Percentiles rank a stretch among this genome's conserved stretches.
Conservation (phyloP, 2,797 vertebrate genomes). For the Gouania willdenowi region DNA sequence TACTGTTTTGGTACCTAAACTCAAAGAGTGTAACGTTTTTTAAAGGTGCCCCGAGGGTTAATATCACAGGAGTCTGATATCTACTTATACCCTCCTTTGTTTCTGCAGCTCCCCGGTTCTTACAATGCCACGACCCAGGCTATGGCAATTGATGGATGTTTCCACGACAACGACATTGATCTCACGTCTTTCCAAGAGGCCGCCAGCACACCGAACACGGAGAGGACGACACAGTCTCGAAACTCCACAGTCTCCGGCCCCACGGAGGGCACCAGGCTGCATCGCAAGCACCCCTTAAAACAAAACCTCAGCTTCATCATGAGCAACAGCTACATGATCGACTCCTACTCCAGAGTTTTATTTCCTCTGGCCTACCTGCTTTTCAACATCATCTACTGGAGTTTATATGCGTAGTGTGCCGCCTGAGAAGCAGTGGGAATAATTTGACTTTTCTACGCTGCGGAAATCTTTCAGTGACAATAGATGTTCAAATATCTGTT, state of each 20-base stretch:
- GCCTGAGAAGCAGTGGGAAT: not conserved
- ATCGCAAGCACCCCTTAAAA: conserved; percentile 74
- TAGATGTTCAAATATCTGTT: not conserved
- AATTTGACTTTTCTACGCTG: not conserved
- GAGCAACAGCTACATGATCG: conserved; percentile 88
- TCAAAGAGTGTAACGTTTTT: too few species aligned
- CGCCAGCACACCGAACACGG: conserved; percentile 72
- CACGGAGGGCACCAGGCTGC: conserved; percentile 66
- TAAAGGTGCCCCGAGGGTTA: too few species aligned
- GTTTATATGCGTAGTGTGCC: conserved; percentile 74
- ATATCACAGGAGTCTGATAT: too few species aligned
- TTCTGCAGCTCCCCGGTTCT: conserved; percentile 73
- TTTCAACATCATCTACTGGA: conserved; percentile 92
- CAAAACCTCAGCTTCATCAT: conserved; percentile 79
- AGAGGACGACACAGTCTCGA: conserved; percentile 64
- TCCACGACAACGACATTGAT: conserved; percentile 81
- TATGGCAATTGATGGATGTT: conserved; percentile 88
- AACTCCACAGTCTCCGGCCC: conserved; percentile 52
- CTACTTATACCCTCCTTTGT: conserved; percentile 33
- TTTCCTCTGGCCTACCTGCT: conserved; percentile 86
- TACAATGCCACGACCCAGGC: conserved; percentile 79
- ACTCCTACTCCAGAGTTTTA: conserved; percentile 86
- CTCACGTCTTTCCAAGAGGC: conserved; percentile 70
- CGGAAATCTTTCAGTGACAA: not conserved
- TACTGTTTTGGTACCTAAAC: too few species aligned